Evolutionary conservation across 2,113 vertebrate species (phyloP).

Genomic region (Lophura nycthemera): DNA sequence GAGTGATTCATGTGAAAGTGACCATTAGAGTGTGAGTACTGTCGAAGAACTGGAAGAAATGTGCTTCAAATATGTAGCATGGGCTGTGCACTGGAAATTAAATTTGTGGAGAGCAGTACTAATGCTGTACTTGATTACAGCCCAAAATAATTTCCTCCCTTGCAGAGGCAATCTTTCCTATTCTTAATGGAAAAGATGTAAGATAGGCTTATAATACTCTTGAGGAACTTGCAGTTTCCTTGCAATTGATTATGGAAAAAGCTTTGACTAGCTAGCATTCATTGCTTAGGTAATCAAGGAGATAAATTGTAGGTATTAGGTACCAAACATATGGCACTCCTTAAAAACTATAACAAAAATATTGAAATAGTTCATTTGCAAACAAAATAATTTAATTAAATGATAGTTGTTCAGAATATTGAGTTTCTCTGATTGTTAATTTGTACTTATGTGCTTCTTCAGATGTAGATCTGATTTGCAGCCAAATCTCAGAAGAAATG

Average conservation of each 20-base stretch:
- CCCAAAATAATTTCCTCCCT: background rate
- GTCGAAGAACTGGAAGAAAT: background rate
- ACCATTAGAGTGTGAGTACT: background rate
- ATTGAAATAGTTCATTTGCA: background rate
- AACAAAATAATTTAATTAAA: background rate
- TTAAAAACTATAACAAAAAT: background rate
- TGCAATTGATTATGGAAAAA: background rate
- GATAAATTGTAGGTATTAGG: background rate
- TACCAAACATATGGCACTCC: background rate
- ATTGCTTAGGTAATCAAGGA: background rate
- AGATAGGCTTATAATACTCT: background rate
- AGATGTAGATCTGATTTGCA: background rate
- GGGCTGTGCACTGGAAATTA: background rate
- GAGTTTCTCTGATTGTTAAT: background rate
- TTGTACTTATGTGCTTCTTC: background rate
- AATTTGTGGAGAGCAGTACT: background rate
- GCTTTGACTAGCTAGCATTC: background rate
- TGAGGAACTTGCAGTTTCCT: background rate
- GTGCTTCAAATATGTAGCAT: background rate
- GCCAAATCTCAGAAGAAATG: background rate
- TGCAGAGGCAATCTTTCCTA: background rate
- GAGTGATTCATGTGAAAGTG: background rate
- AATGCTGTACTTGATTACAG: background rate
- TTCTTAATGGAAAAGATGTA: background rate
- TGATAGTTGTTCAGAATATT: background rate